A percentile compares a stretch with the other conserved stretches of the same genome.
Evolutionary conservation across 2,113 vertebrate species (phyloP).

Genomic region (Leucoraja erinaceus): DNA sequence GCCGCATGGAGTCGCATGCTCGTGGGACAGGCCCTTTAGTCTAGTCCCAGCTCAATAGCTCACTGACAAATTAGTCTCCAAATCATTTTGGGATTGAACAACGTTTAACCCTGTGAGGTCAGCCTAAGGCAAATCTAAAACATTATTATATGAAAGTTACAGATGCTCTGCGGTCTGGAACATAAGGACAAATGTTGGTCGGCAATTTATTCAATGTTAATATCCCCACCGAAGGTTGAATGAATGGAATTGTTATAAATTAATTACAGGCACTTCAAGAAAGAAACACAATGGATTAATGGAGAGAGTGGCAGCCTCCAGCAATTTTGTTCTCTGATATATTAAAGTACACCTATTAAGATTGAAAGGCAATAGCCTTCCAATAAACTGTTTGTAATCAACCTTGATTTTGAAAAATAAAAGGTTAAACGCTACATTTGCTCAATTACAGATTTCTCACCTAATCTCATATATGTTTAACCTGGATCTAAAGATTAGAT

Average conservation of each 20-base stretch:
- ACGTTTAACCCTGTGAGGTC: background rate
- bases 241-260: slow-evolving; percentile 13
- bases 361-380: background rate
- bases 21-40: too few relatives aligned
- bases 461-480: background rate
- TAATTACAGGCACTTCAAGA: slow-evolving; percentile 24
- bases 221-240: background rate
- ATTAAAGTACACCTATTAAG: background rate
- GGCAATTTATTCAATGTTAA: background rate
- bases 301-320: background rate
- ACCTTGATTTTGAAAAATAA: background rate
- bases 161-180: background rate
- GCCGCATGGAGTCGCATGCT: too few relatives aligned
- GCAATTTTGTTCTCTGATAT: background rate
- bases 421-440: background rate
- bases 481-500: too few relatives aligned
- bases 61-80: too few relatives aligned
- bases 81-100: too few relatives aligned
- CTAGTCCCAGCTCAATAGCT: too few relatives aligned
- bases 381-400: background rate
- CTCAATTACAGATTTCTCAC: background rate
- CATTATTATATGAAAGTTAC: background rate
- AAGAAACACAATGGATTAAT: background rate
- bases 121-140: background rate
- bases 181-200: background rate